Conservation (phyloP, 2,113 vertebrate genomes). For the Microtus oregoni region DNA sequence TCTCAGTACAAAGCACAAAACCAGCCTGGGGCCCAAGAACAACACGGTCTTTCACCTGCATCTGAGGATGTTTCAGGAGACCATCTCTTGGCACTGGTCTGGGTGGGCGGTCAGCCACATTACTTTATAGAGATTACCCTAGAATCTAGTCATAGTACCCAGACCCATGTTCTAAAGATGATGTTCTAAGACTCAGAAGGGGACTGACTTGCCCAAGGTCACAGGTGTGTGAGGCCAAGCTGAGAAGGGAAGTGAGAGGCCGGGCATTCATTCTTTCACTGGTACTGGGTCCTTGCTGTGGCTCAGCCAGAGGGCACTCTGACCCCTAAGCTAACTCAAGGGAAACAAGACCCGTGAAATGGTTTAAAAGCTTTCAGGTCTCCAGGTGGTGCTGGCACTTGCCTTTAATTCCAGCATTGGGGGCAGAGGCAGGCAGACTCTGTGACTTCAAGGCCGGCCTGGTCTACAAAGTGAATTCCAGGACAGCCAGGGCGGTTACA, state of each 20-base stretch:
- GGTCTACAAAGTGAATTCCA: not conserved
- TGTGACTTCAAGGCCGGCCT: not conserved
- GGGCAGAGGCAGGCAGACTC: not conserved
- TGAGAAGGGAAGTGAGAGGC: not conserved
- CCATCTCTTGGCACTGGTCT: not conserved
- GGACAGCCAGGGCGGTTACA: not conserved
- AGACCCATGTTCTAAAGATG: not conserved
- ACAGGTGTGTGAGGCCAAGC: not conserved
- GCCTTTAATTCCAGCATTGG: not conserved
- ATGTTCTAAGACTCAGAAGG: not conserved
- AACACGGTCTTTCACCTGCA: not conserved
- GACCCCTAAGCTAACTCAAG: not conserved
- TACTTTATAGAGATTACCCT: not conserved
- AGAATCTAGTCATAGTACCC: not conserved
- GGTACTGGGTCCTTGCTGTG: not conserved
- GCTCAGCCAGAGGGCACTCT: not conserved
- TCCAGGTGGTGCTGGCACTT: not conserved
- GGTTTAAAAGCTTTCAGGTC: not conserved
- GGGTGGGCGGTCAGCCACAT: not conserved
- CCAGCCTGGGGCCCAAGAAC: not conserved
- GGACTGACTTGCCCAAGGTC: not conserved
- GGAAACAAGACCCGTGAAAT: not conserved
- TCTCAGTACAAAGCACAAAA: not conserved
- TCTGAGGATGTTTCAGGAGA: not conserved
- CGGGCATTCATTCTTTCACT: not conserved